A percentile compares a stretch with the other conserved stretches of the same genome.
Evolutionary conservation across 92 coral and sea anemone species (phyloP).

Genomic region (Phenganax stokvisi): DNA sequence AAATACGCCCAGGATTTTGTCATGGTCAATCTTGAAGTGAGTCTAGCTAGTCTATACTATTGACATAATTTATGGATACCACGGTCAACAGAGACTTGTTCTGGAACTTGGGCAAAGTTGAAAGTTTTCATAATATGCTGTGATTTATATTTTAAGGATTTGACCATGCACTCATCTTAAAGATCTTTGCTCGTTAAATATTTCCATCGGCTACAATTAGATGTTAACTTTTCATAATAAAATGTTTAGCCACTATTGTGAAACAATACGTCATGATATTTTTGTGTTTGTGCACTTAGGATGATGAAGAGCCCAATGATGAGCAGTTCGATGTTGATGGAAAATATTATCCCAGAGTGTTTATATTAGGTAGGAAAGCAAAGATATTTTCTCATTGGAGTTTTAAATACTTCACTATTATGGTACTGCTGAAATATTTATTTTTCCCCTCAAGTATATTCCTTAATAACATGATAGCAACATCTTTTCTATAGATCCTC

Average conservation of each 20-base stretch:
- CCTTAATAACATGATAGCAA: not conserved
- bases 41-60: not conserved
- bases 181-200: no score
- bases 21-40: conserved; percentile 32
- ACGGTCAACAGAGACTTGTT: not conserved
- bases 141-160: no score
- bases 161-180: no score
- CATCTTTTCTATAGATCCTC: conserved; percentile 44
- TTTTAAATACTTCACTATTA: not conserved
- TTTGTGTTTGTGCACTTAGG: conserved; percentile 39
- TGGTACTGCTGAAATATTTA: not conserved
- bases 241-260: not conserved
- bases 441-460: not conserved
- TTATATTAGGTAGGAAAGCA: conserved; percentile 59
- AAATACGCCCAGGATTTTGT: conserved; percentile 55
- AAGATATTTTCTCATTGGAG: not conserved
- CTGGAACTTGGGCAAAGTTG: no score
- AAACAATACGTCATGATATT: not conserved
- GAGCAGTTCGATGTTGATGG: conserved; percentile 80
- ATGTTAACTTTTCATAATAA: not conserved
- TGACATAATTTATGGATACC: not conserved
- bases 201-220: no score
- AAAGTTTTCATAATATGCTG: no score
- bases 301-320: conserved; percentile 82
- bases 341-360: conserved; percentile 75